Conservation (phyloP, 2,888 invertebrate genomes). For the Cyclophora punctaria region DNA sequence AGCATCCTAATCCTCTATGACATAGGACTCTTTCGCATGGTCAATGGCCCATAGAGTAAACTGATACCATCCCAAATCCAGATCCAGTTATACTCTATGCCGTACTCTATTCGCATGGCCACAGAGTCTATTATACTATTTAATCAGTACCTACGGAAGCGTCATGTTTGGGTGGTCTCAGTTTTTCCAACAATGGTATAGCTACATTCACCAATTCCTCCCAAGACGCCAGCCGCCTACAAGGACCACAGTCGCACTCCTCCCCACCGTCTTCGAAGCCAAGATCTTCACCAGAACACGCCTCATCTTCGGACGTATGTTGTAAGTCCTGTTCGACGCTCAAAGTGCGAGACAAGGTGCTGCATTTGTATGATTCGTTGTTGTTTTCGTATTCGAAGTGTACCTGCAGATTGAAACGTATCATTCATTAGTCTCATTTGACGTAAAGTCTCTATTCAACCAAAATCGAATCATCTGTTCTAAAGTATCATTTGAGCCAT, state of each 20-base stretch:
- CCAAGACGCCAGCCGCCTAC: slow-evolving; percentile 73
- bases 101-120: too few relatives aligned
- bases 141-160: slow-evolving; percentile 60
- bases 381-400: slow-evolving; percentile 47
- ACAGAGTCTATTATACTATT: not conserved
- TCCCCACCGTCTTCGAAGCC: slow-evolving; percentile 59
- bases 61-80: too few relatives aligned
- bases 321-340: slow-evolving; percentile 42
- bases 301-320: slow-evolving; percentile 32
- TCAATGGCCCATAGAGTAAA: too few relatives aligned
- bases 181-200: slow-evolving; percentile 80
- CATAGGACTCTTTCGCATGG: too few relatives aligned
- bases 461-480: too few relatives aligned
- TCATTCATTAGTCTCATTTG: too few relatives aligned
- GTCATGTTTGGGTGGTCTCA: slow-evolving; percentile 60
- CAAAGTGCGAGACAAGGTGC: slow-evolving; percentile 26
- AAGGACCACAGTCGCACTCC: slow-evolving; percentile 53
- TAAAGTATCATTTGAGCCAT: too few relatives aligned
- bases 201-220: slow-evolving; percentile 85
- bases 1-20: too few relatives aligned
- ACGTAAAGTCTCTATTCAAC: too few relatives aligned
- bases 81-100: too few relatives aligned
- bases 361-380: slow-evolving; percentile 25
- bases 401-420: slow-evolving; percentile 30
- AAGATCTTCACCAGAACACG: slow-evolving; percentile 49